Percentiles rank a stretch among this genome's conserved stretches.
These are phyloP conservation scores for Acestrorhynchus altus DNA, from an alignment of 2,797 vertebrate species.

Conservation along the genomic window DNA sequence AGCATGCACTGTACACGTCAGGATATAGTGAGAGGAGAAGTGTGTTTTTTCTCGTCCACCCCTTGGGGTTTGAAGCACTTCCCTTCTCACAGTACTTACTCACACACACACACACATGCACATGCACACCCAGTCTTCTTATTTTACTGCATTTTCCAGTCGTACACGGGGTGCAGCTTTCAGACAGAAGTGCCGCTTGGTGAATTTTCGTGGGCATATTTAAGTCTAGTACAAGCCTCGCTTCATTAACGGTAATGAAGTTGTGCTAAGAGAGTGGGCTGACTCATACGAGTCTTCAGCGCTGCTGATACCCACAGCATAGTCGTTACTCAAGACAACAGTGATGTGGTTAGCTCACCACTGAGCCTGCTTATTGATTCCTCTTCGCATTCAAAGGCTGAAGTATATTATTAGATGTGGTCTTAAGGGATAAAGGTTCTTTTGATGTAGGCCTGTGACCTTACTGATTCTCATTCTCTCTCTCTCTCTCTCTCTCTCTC, in stretches of 20 bases:
- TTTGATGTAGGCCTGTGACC: slow-evolving; percentile 61
- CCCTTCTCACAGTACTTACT: slow-evolving; percentile 62
- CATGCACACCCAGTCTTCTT: no score
- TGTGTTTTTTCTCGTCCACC: slow-evolving; percentile 39
- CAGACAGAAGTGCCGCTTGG: background rate
- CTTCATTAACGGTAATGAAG: slow-evolving; percentile 51
- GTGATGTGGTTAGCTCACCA: slow-evolving; percentile 24
- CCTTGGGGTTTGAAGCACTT: slow-evolving; percentile 59
- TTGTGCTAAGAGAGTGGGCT: slow-evolving; percentile 35
- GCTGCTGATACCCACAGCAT: slow-evolving; percentile 25
- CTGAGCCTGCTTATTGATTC: slow-evolving; percentile 46
- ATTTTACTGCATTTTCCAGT: slow-evolving; percentile 1
- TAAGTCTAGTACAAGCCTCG: background rate
- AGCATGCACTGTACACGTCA: slow-evolving; percentile 20
- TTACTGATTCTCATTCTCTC: slow-evolving; percentile 41
- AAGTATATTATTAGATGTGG: slow-evolving; percentile 42
- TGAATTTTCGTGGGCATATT: slow-evolving; percentile 15
- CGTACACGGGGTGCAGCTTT: background rate
- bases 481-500: slow-evolving; percentile 51
- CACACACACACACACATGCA: slow-evolving; percentile 29
- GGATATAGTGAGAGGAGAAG: slow-evolving; percentile 14
- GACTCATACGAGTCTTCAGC: slow-evolving; percentile 21
- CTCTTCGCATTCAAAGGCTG: slow-evolving; percentile 12
- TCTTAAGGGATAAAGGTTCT: slow-evolving; percentile 41
- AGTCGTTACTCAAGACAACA: slow-evolving; percentile 15